These are phyloP conservation scores for Synergus umbraculus DNA, from an alignment of 2,888 invertebrate species.

Conservation along the genomic window DNA sequence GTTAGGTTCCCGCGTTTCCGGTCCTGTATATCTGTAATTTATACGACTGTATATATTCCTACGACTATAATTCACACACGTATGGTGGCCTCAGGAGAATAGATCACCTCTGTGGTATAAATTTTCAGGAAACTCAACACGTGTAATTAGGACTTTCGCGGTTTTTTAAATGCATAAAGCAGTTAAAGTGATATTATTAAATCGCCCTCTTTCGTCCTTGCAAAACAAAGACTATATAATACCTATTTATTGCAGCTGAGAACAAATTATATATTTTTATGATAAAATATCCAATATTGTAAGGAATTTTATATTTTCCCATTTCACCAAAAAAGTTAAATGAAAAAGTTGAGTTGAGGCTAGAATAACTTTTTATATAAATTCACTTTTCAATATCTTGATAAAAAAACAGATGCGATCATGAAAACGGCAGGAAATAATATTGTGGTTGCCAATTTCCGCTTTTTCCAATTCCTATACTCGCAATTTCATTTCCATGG, in stretches of 20 bases:
- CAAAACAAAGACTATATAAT: neutral
- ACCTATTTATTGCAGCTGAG: too few relatives aligned
- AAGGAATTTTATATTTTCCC: too few relatives aligned
- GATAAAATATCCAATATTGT: too few relatives aligned
- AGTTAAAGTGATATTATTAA: neutral
- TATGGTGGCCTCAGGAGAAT: constrained; percentile 6
- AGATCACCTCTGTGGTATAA: constrained; percentile 29
- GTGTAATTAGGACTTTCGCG: constrained; percentile 1
- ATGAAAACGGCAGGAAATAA: constrained; percentile 25
- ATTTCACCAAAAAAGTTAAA: neutral
- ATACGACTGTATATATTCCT: constrained; percentile 27
- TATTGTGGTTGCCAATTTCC: constrained; percentile 24
- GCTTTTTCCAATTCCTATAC: constrained; percentile 6
- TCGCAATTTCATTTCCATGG: constrained; percentile 23
- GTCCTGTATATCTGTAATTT: constrained; percentile 37
- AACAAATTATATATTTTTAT: too few relatives aligned
- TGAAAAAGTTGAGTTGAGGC: neutral
- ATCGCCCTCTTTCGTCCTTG: neutral
- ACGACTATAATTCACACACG: constrained; percentile 26
- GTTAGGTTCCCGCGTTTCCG: constrained; percentile 34
- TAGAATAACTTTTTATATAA: neutral
- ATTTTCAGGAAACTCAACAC: constrained; percentile 33
- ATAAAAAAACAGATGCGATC: neutral
- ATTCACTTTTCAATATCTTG: neutral
- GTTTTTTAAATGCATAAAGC: neutral